These are phyloP conservation scores for Anthoscopus minutus DNA, from an alignment of 2,113 vertebrate species.

Conservation along the genomic window DNA sequence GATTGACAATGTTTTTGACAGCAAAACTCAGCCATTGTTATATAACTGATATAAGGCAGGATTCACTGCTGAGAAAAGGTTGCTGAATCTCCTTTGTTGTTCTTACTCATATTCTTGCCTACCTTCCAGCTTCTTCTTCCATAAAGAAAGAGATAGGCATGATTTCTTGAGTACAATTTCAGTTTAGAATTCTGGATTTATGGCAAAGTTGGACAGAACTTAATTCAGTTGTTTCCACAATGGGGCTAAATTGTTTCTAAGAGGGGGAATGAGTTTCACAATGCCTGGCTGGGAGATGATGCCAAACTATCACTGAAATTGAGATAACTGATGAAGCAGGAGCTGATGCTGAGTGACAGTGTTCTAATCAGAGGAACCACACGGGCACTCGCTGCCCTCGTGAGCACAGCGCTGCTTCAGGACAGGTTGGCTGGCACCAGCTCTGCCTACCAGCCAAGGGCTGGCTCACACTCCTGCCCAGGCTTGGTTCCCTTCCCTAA, in stretches of 20 bases:
- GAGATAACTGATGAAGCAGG: neutral
- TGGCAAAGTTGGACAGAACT: neutral
- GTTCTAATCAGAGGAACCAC: neutral
- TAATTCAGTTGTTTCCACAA: neutral
- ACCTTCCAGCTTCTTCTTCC: neutral
- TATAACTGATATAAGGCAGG: neutral
- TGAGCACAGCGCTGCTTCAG: neutral
- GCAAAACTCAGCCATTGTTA: neutral
- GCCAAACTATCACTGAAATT: neutral
- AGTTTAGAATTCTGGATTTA: neutral
- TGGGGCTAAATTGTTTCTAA: neutral
- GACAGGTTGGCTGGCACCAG: neutral
- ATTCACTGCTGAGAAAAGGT: neutral
- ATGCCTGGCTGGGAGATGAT: neutral
- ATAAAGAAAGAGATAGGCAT: neutral
- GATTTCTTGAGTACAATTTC: neutral
- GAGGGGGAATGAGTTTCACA: neutral
- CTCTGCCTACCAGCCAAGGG: neutral
- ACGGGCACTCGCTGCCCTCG: neutral
- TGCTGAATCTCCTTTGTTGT: neutral
- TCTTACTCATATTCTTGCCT: neutral
- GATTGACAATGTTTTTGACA: neutral
- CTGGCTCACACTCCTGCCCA: neutral
- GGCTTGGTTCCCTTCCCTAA: neutral
- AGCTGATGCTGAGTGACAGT: neutral